Evolutionary conservation across 2,888 invertebrate genomes (phyloP), one percentile per base, ranked within the genome.

Genomic region (Xestia rhomboidea): DNA sequence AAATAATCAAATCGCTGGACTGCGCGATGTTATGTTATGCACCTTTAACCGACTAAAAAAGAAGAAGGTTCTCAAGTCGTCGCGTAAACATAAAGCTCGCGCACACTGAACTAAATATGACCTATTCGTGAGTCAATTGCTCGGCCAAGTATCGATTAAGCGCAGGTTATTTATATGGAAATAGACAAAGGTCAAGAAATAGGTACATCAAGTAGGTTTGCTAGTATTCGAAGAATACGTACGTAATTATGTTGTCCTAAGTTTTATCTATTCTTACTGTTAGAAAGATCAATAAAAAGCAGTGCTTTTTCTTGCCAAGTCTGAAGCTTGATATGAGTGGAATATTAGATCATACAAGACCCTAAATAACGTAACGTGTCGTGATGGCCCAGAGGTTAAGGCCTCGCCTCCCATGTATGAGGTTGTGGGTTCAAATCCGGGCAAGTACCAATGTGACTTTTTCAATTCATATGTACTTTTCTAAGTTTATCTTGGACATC

Each of bases 141-240:
- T 34, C 34, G 13, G 27, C 6, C 15, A n/a, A 41, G 21, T 81
- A 74, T 78, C 76, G 81, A 81, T 77, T 81, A 21, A n/a, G 38
- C 27, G 63, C 54, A 64, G 15, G 73, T 38, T 27, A 54, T 38
- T 15, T n/a, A n/a, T 54, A n/a, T 81, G 4, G 21, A 78, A 73
- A 57, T 41, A 78, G n/a, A 64, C 30, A 64, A 73, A 73, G 77
- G 63, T 81, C 46, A 46, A 62, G n/a, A 60, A 30, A 30, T 10
- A n/a, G n/a, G n/a, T n/a, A 60, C 21, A 30, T 34, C 62, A 62
- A 34, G n/a, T n/a, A n/a, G n/a, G n/a, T 30, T 46, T n/a, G 15
- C 34, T 27, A 15, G 18, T 27, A n/a, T 72, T 77, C 77, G 11
- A 38, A 38, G 80, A 63, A 73, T 24, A 15, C 30, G 38, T n/a